Conservation (phyloP, 64 coral and sea anemone genomes). For the Stylophora pistillata region DNA sequence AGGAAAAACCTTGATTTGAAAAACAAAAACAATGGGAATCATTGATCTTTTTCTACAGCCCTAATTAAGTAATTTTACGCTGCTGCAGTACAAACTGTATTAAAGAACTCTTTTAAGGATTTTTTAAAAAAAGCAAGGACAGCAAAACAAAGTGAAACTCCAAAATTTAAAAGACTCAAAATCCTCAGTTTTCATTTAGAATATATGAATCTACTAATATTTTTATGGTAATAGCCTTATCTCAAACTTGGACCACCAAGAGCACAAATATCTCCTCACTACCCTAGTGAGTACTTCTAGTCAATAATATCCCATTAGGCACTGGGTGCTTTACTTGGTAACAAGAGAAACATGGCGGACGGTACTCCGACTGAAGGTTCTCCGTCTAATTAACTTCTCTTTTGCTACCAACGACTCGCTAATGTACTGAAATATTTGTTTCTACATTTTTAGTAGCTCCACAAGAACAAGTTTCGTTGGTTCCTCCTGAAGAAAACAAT, state of each 20-base stretch:
- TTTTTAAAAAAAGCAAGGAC: no score
- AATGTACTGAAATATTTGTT: neutral
- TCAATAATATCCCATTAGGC: conserved; percentile 36
- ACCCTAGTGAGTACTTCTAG: neutral
- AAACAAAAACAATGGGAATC: no score
- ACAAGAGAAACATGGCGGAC: conserved; percentile 92
- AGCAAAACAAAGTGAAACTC: no score
- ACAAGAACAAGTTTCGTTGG: conserved; percentile 57
- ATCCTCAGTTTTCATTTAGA: no score
- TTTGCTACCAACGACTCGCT: neutral
- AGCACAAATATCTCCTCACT: neutral
- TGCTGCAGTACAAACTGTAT: no score
- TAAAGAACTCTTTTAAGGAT: no score
- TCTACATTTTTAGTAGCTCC: conserved; percentile 23
- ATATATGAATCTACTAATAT: no score
- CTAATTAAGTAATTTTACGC: no score
- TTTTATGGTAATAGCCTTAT: no score
- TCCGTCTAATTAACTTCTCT: neutral
- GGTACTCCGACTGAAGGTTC: conserved; percentile 20
- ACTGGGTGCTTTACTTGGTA: conserved; percentile 60
- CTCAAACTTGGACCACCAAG: neutral
- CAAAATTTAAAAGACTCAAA: no score
- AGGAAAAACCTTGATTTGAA: no score
- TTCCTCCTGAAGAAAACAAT: conserved; percentile 65
- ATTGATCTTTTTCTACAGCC: no score